These are phyloP conservation scores for Campylorhamphus procurvoides DNA, from an alignment of 2,113 vertebrate species.

Conservation along the genomic window DNA sequence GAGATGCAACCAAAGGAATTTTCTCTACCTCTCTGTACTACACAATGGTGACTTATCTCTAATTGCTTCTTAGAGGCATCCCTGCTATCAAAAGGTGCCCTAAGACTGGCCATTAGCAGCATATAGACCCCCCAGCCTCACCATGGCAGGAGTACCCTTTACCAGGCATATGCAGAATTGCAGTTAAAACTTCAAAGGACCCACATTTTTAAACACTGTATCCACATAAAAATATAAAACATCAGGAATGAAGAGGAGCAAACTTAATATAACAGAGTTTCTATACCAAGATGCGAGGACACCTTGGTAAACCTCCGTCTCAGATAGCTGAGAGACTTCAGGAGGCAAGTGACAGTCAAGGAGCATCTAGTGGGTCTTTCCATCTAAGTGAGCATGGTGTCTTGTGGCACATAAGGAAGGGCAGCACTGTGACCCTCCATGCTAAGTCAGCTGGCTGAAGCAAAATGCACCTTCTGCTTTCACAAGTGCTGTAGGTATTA, in stretches of 20 bases:
- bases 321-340: not conserved
- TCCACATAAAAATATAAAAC: not conserved
- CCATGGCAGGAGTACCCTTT: not conserved
- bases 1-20: not conserved
- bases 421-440: rapidly evolving
- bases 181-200: not conserved
- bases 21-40: not conserved
- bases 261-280: not conserved
- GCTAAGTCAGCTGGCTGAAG: not conserved
- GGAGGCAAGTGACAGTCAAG: not conserved
- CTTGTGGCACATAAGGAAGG: not conserved
- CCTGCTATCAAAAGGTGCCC: not conserved
- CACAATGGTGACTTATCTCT: not conserved
- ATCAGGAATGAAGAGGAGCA: not conserved
- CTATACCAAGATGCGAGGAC: not conserved
- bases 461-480: not conserved
- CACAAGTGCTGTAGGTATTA: not conserved
- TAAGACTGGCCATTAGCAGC: not conserved
- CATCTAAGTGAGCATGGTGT: not conserved
- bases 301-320: not conserved
- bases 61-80: not conserved
- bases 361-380: not conserved
- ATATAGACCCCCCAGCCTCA: not conserved
- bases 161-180: not conserved
- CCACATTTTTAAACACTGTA: not conserved